Base-by-base conservation (phyloP, 92 coral and sea anemone genomes). In the Actinostola sp. region DNA sequence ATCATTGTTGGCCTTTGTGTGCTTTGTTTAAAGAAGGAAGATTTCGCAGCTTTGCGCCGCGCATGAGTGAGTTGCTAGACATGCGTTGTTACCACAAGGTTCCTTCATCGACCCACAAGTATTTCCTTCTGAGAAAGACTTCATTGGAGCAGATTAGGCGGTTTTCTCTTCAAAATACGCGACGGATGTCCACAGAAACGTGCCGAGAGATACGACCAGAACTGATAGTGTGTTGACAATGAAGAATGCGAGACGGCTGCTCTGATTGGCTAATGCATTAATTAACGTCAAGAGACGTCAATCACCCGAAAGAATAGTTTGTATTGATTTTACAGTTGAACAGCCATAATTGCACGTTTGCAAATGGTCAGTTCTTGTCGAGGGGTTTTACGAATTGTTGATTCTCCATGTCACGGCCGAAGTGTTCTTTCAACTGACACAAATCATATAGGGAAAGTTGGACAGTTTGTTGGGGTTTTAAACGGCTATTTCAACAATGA, bases 211-310 rank as follows among this genome's bases (percentile, higher is more conserved):
- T 83, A 74, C 70, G 68, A 56, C 85, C 54, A 58, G 57, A 60
- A 77, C 32, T 73, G 81, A 78, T 83, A 80, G 60, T 71, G 85
- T 88, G 97, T 67, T 90, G 97, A 90, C 89, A 90, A 42, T 71
- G 42, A 63, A 92, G 97, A 90, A 90, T 90, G 97, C 85, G 72
- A 51, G 56, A 60, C 23, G 63, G 46, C 64, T 79, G 65, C 49
- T 87, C 75, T 90, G 97, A 90, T 90, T 90, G 97, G 97, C 73
- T 72, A 71, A 84, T 36, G 90, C 89, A 83, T 90, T 80, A 87
- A 87, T 90, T 75, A 84, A 75, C 85, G 83, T 86, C 82, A 62
- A 67, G 46, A 68, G 61, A 68, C 83, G 92, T 87, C 92, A 87
- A 90, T 87, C 92, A 87, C 24, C 63, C 39, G 46, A 60, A 42